phyloP scores from a whole-genome alignment of 2,888 invertebrate genomes.

The Lasioglossum pauxillum region DNA sequence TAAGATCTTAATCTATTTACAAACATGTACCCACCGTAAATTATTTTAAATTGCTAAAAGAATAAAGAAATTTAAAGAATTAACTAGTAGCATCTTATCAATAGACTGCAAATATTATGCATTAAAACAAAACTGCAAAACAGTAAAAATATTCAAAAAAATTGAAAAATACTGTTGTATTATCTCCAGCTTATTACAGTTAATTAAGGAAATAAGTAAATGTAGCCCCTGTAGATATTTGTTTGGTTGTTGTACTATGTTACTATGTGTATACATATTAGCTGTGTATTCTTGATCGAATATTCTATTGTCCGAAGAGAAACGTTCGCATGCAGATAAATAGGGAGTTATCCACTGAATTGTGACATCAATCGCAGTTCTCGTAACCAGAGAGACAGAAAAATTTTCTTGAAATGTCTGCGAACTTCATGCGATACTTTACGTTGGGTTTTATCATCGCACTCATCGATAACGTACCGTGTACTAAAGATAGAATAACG shows the following conservation, averaged over 20 bases:
- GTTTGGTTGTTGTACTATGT: neutral
- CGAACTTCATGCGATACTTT: slow-evolving; percentile 24
- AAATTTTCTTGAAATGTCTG: slow-evolving; percentile 23
- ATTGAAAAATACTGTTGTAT: neutral
- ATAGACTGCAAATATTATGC: neutral
- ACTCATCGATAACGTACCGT: slow-evolving; percentile 57
- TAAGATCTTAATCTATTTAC: neutral
- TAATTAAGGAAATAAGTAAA: neutral
- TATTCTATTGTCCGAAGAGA: neutral
- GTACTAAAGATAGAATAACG: slow-evolving; percentile 35
- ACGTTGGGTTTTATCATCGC: slow-evolving; percentile 44
- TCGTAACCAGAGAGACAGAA: slow-evolving; percentile 21
- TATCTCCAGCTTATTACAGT: neutral
- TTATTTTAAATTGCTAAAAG: neutral
- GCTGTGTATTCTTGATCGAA: neutral
- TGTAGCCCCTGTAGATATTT: neutral
- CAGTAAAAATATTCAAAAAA: neutral
- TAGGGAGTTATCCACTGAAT: slow-evolving; percentile 35
- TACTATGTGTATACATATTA: neutral
- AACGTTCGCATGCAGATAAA: neutral
- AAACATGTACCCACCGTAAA: neutral
- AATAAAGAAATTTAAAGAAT: neutral
- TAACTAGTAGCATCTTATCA: neutral
- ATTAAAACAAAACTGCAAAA: neutral
- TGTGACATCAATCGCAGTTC: slow-evolving; percentile 25